phyloP scores from a whole-genome alignment of 37 sponge, comb jelly and placozoan species.

The Lycopodina hypogea region DNA sequence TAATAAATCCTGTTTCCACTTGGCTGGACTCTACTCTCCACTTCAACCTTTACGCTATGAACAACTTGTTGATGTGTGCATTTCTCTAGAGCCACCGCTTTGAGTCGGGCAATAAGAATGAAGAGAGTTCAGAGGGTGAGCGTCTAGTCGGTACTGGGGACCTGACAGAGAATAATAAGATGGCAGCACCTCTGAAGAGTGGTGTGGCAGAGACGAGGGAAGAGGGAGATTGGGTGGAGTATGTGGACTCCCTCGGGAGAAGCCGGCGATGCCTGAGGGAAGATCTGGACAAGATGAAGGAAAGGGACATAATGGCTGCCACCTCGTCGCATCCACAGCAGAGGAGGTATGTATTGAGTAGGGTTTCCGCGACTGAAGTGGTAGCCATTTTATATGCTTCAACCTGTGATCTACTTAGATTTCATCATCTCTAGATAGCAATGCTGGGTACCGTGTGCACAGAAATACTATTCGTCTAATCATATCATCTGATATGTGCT shows the following conservation, averaged over 20 bases:
- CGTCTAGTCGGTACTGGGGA: not conserved
- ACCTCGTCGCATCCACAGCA: not conserved
- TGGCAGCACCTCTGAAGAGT: not conserved
- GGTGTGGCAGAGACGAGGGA: not conserved
- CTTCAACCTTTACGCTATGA: no score
- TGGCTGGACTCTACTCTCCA: no score
- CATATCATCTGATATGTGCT: no score
- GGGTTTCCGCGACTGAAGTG: not conserved
- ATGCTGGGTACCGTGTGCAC: no score
- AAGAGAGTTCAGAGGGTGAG: not conserved
- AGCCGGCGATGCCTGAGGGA: slow-evolving; percentile 58
- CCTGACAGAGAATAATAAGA: not conserved
- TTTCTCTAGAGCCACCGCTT: no score
- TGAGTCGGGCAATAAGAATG: no score
- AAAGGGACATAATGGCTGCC: slow-evolving; percentile 23
- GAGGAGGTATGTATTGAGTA: not conserved
- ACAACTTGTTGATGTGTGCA: no score
- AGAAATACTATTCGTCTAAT: no score
- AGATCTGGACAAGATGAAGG: slow-evolving; percentile 59
- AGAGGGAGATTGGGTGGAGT: slow-evolving; percentile 74
- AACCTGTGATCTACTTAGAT: no score
- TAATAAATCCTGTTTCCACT: no score
- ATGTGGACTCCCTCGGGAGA: slow-evolving; percentile 72
- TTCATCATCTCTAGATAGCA: no score
- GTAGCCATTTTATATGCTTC: not conserved